Conservation (phyloP, 2,797 vertebrate species). For the Smutsia temminckii region DNA sequence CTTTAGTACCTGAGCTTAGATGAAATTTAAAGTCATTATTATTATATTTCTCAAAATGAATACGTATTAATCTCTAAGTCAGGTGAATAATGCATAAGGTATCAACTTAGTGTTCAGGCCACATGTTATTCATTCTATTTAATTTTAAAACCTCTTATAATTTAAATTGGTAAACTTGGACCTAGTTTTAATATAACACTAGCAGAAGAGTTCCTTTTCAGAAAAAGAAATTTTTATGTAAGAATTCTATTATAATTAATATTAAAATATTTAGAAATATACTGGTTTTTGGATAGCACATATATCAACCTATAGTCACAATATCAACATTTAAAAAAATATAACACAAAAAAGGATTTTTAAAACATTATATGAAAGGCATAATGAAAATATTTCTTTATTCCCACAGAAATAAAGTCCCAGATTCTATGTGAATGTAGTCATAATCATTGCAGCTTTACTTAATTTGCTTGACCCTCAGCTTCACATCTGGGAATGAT, state of each 20-base stretch:
- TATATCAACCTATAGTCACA: not conserved
- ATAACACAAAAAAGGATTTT: not conserved
- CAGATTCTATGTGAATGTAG: not conserved
- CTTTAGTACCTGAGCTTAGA: not conserved
- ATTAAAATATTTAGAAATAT: conserved; percentile 32
- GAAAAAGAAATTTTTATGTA: not conserved
- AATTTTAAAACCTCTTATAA: conserved; percentile 30
- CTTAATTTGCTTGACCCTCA: not conserved
- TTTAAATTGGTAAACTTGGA: not conserved
- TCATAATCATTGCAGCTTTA: not conserved
- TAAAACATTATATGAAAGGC: not conserved
- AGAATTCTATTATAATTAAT: not conserved
- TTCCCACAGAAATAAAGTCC: not conserved
- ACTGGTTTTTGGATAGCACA: not conserved
- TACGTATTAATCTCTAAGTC: not conserved
- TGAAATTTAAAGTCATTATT: not conserved
- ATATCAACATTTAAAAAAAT: not conserved
- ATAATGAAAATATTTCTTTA: not conserved
- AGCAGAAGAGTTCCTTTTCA: not conserved
- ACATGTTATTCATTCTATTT: not conserved
- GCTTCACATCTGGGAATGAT: not conserved
- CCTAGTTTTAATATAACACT: not conserved
- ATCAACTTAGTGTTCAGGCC: not conserved
- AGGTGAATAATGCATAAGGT: not conserved
- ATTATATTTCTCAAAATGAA: not conserved